These are phyloP conservation scores for Barypeithes pellucidus DNA, from an alignment of 2,888 invertebrate species.

Conservation along the genomic window DNA sequence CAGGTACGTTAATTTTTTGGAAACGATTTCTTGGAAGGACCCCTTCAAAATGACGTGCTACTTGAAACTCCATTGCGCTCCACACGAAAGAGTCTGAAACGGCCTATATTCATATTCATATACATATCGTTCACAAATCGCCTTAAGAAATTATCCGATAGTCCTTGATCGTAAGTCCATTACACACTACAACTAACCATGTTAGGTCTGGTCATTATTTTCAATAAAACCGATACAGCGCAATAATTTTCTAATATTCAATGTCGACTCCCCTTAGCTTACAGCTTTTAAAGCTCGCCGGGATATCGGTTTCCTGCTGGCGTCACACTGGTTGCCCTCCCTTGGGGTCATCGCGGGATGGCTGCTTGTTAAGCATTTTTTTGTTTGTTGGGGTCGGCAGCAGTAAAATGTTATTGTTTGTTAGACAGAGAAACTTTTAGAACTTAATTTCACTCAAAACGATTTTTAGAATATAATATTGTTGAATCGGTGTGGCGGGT, in stretches of 20 bases:
- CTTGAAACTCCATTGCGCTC: too few species aligned
- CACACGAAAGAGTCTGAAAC: too few species aligned
- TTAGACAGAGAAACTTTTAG: neutral
- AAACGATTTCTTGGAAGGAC: too few species aligned
- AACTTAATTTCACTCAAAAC: too few species aligned
- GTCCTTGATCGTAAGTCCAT: neutral
- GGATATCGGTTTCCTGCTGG: slow-evolving; percentile 21
- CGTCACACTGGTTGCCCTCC: slow-evolving; percentile 1
- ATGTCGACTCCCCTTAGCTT: slow-evolving; percentile 36
- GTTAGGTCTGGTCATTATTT: slow-evolving; percentile 44
- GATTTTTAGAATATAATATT: too few species aligned
- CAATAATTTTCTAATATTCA: slow-evolving; percentile 50
- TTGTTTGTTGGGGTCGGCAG: neutral
- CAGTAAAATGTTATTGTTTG: neutral
- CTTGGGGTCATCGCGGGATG: slow-evolving; percentile 3
- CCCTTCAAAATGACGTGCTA: too few species aligned
- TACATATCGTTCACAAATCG: neutral
- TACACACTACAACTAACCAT: slow-evolving; percentile 8
- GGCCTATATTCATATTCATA: neutral
- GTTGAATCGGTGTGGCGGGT: too few species aligned
- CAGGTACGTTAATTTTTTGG: too few species aligned
- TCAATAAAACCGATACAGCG: slow-evolving; percentile 36
- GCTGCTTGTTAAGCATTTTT: slow-evolving; percentile 9
- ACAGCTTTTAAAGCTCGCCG: slow-evolving; percentile 50
- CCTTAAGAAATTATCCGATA: neutral